Conservation (phyloP, 2,113 vertebrate genomes). For the Eulemur rufifrons region DNA sequence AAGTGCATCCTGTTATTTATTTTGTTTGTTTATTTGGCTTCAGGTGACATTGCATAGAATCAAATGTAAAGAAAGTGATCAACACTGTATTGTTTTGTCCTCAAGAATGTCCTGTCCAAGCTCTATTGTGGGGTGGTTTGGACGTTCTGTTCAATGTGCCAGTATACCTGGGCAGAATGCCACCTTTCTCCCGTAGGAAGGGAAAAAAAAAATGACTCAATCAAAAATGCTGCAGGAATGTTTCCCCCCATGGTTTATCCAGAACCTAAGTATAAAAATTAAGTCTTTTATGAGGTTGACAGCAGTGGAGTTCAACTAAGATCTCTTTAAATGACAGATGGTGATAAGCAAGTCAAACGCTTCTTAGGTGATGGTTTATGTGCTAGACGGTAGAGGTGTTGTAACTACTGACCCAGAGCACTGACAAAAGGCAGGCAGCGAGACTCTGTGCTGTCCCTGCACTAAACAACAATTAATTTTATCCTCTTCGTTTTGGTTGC, state of each 20-base stretch:
- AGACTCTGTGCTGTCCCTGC: background rate
- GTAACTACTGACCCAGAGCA: conserved; percentile 70
- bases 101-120: background rate
- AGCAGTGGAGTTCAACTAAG: conserved; percentile 55
- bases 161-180: background rate
- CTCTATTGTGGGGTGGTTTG: background rate
- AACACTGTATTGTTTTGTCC: background rate
- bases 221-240: background rate
- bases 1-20: conserved; percentile 78
- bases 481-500: conserved; percentile 15
- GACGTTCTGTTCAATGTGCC: background rate
- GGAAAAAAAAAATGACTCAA: background rate
- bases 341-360: conserved; percentile 77
- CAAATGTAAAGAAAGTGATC: background rate
- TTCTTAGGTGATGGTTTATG: conserved; percentile 75
- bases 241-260: background rate
- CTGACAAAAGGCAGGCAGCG: background rate
- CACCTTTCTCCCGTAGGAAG: background rate
- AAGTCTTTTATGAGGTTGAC: conserved; percentile 60
- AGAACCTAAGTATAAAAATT: conserved; percentile 75
- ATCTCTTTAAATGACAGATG: conserved; percentile 77
- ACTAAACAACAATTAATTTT: background rate
- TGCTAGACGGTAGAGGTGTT: conserved; percentile 74
- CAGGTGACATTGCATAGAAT: background rate
- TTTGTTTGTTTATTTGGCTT: conserved; percentile 72